phyloP scores from a whole-genome alignment of 2,113 vertebrate genomes.

The Lophotis ruficrista region DNA sequence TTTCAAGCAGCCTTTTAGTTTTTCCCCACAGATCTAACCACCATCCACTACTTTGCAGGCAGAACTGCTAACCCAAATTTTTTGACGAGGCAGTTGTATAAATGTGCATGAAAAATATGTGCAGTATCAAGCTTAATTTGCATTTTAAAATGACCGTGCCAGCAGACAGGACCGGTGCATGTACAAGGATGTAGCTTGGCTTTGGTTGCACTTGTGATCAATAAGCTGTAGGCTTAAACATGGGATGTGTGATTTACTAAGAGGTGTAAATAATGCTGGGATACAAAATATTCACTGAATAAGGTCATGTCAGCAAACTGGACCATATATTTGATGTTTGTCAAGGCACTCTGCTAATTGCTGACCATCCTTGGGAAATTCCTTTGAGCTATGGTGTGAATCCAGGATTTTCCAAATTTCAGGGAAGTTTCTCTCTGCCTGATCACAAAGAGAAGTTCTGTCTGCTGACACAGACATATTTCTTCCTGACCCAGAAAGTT shows the following conservation, averaged over 20 bases:
- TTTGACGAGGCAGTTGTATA: not conserved
- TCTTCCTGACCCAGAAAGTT: not conserved
- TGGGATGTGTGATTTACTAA: not conserved
- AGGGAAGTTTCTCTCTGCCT: not conserved
- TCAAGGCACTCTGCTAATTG: not conserved
- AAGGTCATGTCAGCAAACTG: not conserved
- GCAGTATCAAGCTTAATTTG: not conserved
- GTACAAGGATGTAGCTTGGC: not conserved
- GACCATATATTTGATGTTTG: not conserved
- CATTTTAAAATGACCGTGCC: not conserved
- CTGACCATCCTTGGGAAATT: not conserved
- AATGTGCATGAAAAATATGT: not conserved
- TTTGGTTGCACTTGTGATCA: not conserved
- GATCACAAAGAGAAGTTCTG: not conserved
- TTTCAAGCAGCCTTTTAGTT: not conserved
- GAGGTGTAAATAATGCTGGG: not conserved
- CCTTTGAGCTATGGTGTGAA: not conserved
- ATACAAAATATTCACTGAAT: not conserved
- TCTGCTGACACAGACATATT: not conserved
- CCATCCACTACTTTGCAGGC: not conserved
- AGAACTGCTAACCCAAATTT: not conserved
- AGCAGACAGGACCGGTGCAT: rapidly evolving
- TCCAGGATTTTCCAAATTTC: not conserved
- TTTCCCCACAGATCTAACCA: not conserved
- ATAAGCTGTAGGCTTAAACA: not conserved